Conservation (phyloP, 2,113 vertebrate species). For the Clarias macrocephalus region DNA sequence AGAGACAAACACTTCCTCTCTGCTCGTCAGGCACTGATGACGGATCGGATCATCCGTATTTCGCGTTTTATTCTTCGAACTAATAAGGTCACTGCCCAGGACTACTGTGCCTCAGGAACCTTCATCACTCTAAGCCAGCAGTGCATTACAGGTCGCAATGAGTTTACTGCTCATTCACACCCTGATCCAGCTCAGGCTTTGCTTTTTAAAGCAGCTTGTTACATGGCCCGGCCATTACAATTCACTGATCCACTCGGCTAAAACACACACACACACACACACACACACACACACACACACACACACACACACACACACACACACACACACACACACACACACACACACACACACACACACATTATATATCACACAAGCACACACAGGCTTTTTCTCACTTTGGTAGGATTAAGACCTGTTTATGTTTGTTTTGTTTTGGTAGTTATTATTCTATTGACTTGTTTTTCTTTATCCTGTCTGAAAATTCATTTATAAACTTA, state of each 20-base stretch:
- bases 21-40: not conserved
- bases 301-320: slow-evolving; percentile 15
- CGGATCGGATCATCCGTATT: slow-evolving; percentile 4
- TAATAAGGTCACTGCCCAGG: not conserved
- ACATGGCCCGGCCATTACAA: slow-evolving; percentile 19
- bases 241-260: slow-evolving; percentile 28
- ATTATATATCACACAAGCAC: not conserved
- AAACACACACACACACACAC: not conserved
- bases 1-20: not conserved
- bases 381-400: slow-evolving; percentile 14
- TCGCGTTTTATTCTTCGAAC: not conserved
- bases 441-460: slow-evolving; percentile 25
- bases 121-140: slow-evolving; percentile 26
- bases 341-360: not conserved
- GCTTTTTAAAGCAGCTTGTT: slow-evolving; percentile 39
- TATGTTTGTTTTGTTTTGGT: slow-evolving; percentile 13
- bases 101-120: slow-evolving; percentile 21
- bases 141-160: slow-evolving; percentile 29
- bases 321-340: slow-evolving; percentile 16
- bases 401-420: slow-evolving; percentile 28
- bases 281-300: slow-evolving; percentile 15
- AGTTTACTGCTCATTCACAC: slow-evolving; percentile 34
- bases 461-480: slow-evolving; percentile 19
- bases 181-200: slow-evolving; percentile 27
- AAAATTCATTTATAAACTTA: slow-evolving; percentile 10